phyloP scores from a whole-genome alignment of 2,888 invertebrate species.

The Ornithoptera priamus region DNA sequence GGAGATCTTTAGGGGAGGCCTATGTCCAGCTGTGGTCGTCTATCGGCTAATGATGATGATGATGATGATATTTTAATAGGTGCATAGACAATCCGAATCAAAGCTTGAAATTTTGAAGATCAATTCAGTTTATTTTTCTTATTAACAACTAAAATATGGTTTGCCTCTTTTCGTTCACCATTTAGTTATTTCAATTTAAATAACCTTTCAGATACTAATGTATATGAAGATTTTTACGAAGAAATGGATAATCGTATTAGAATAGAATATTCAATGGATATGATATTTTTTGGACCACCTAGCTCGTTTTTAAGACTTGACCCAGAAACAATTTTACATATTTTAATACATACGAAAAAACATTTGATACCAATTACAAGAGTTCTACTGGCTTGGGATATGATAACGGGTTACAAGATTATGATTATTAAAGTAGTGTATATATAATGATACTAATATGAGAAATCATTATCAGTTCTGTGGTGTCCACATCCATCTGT shows the following conservation, averaged over 20 bases:
- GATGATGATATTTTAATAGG: too few relatives aligned
- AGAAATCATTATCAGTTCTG: too few relatives aligned
- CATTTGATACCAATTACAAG: conserved; percentile 60
- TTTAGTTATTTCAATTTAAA: neutral
- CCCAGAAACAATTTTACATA: conserved; percentile 63
- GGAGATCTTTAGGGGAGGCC: too few relatives aligned
- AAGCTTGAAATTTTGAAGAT: too few relatives aligned
- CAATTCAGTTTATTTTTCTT: too few relatives aligned
- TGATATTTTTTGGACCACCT: conserved; percentile 67
- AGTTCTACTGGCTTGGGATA: conserved; percentile 65
- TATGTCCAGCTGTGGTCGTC: too few relatives aligned
- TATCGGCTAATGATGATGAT: too few relatives aligned
- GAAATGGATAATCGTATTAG: conserved; percentile 58
- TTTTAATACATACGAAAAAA: conserved; percentile 57
- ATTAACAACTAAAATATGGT: too few relatives aligned
- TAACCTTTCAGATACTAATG: conserved; percentile 3
- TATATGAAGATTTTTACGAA: conserved; percentile 66
- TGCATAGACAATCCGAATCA: too few relatives aligned
- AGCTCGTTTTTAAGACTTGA: conserved; percentile 65
- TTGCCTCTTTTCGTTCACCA: too few relatives aligned
- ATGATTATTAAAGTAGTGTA: neutral
- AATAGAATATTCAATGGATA: conserved; percentile 62
- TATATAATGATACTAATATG: too few relatives aligned
- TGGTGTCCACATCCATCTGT: too few relatives aligned
- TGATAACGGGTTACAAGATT: conserved; percentile 57